Percentiles rank a stretch among this genome's conserved stretches.
These are phyloP conservation scores for Anhinga rufa DNA, from an alignment of 2,113 vertebrate species.

Conservation along the genomic window DNA sequence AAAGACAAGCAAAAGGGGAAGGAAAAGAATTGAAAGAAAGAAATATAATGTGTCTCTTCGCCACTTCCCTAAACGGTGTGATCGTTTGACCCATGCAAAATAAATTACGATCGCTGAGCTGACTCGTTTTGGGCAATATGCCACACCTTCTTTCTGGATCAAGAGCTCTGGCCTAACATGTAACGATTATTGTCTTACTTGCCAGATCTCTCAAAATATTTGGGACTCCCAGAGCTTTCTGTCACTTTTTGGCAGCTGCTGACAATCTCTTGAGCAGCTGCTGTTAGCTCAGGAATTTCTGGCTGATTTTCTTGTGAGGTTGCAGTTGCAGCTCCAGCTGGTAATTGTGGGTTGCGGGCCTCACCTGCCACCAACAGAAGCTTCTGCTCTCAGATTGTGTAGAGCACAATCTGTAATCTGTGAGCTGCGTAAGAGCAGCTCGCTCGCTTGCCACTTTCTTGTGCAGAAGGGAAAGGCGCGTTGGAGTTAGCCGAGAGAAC, in stretches of 20 bases:
- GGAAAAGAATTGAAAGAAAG: background rate
- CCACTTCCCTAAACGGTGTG: background rate
- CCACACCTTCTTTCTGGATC: background rate
- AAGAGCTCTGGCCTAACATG: background rate
- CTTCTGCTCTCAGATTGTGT: background rate
- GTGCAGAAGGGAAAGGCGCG: background rate
- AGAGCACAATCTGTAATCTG: no score
- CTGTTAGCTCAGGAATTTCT: background rate
- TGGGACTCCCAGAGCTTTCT: background rate
- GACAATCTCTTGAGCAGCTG: background rate
- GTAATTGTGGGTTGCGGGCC: background rate
- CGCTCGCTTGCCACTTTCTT: background rate
- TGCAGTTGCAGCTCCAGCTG: background rate
- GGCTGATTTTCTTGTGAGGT: background rate
- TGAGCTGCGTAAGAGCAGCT: background rate
- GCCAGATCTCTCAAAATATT: conserved; percentile 7
- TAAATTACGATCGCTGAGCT: background rate
- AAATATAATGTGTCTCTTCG: background rate
- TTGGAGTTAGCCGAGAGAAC: background rate
- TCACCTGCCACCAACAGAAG: background rate
- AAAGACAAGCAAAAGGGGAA: background rate
- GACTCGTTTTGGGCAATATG: background rate
- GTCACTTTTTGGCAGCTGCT: background rate
- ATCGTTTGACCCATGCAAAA: background rate
- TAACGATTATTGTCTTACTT: background rate